Conservation (phyloP, 2,888 invertebrate genomes). For the Flexamia atlantica region DNA sequence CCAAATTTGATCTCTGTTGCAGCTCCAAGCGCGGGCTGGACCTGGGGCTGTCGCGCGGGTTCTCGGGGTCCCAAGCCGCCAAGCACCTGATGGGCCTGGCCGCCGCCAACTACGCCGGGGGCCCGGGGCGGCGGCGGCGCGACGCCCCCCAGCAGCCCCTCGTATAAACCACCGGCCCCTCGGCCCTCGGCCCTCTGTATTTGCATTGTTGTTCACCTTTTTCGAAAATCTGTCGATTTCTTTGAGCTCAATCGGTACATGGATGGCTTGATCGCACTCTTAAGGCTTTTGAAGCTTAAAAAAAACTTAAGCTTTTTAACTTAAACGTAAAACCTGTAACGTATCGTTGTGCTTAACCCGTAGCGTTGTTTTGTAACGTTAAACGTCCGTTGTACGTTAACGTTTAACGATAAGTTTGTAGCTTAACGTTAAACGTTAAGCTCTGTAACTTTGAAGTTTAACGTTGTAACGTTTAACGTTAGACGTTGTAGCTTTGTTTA, state of each 20-base stretch:
- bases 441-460: no score
- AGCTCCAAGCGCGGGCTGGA: constrained; percentile 93
- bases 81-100: constrained; percentile 95
- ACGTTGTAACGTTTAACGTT: no score
- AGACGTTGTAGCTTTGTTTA: no score
- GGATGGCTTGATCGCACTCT: background rate
- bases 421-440: no score
- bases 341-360: no score
- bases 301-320: no score
- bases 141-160: constrained; percentile 61
- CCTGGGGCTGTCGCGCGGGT: constrained; percentile 91
- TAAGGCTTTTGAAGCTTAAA: background rate
- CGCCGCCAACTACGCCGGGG: constrained; percentile 92
- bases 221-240: constrained; percentile 13
- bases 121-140: constrained; percentile 92
- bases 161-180: constrained; percentile 40
- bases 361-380: no score
- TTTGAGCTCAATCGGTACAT: constrained; percentile 23
- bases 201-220: constrained; percentile 47
- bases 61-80: constrained; percentile 93
- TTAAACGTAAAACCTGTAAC: no score
- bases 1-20: no score
- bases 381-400: no score
- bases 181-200: background rate
- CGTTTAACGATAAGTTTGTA: no score